These are phyloP conservation scores for Scelioninae gen. 1 DNA, from an alignment of 2,888 invertebrate species.

Conservation along the genomic window DNA sequence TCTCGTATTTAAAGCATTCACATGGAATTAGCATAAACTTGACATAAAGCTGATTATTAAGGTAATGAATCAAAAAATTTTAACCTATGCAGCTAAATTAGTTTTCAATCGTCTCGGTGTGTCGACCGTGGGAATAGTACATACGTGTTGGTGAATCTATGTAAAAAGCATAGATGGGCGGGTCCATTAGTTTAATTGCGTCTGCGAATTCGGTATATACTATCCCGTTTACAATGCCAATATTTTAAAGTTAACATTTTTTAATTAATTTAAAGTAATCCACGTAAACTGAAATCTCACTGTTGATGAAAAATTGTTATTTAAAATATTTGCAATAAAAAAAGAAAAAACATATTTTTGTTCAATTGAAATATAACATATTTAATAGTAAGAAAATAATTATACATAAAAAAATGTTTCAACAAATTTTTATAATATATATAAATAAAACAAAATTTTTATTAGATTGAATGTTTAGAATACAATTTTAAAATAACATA, in stretches of 20 bases:
- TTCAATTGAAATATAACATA: too few relatives aligned
- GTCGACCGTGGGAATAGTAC: conserved; percentile 63
- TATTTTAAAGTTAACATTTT: conserved; percentile 26
- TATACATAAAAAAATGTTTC: too few relatives aligned
- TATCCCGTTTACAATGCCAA: conserved; percentile 43
- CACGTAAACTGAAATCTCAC: too few relatives aligned
- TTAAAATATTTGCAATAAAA: too few relatives aligned
- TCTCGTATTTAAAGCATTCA: conserved; percentile 31
- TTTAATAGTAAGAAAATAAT: too few relatives aligned
- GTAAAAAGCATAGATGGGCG: conserved; percentile 65
- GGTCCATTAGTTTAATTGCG: conserved; percentile 68
- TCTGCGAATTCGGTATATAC: conserved; percentile 59
- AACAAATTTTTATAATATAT: too few relatives aligned
- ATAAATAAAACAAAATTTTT: too few relatives aligned
- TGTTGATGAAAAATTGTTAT: too few relatives aligned
- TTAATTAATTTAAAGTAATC: background rate
- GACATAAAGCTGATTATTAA: conserved; percentile 58
- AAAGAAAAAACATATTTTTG: too few relatives aligned
- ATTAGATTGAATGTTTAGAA: too few relatives aligned
- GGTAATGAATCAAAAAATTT: conserved; percentile 61
- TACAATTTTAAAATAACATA: too few relatives aligned
- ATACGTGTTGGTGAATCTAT: conserved; percentile 50
- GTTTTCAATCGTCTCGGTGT: conserved; percentile 62
- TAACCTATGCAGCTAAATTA: conserved; percentile 63
- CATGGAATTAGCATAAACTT: conserved; percentile 57